Conservation (phyloP, 2,113 vertebrate genomes). For the Poeciliopsis occidentalis region DNA sequence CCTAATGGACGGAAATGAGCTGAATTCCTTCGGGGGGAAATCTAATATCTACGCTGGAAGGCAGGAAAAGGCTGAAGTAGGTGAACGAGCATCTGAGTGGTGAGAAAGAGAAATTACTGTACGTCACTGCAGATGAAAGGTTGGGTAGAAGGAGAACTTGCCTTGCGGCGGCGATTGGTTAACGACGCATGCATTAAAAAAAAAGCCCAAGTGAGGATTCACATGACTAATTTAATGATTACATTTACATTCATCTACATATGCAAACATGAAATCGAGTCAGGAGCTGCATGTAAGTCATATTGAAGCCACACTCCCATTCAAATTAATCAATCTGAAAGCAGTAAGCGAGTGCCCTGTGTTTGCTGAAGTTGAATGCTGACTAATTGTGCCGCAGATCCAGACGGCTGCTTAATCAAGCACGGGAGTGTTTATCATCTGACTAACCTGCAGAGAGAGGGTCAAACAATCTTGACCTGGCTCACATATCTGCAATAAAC, state of each 20-base stretch:
- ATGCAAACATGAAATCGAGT: conserved; percentile 44
- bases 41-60: conserved; percentile 56
- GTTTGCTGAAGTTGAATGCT: conserved; percentile 23
- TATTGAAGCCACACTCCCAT: conserved; percentile 41
- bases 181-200: conserved; percentile 63
- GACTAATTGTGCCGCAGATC: conserved; percentile 41
- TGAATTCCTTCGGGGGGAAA: conserved; percentile 62
- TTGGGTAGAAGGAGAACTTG: conserved; percentile 43
- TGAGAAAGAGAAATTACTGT: conserved; percentile 70
- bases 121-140: conserved; percentile 63
- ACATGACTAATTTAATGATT: conserved; percentile 68
- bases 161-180: conserved; percentile 65
- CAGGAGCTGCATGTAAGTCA: conserved; percentile 19
- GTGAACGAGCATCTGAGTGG: conserved; percentile 62
- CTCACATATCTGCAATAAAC: conserved; percentile 52
- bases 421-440: conserved; percentile 24
- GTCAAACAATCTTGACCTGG: conserved; percentile 44
- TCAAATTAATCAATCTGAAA: conserved; percentile 23
- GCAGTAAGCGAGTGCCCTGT: not conserved
- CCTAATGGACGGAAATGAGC: conserved; percentile 71
- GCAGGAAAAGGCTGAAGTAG: conserved; percentile 57
- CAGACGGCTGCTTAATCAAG: conserved; percentile 37
- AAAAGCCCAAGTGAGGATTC: conserved; percentile 58
- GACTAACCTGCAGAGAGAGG: conserved; percentile 15
- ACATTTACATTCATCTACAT: conserved; percentile 42